These are phyloP conservation scores for Pristionchus arcanus DNA, from an alignment of 2,888 invertebrate genomes.

Conservation along the genomic window DNA sequence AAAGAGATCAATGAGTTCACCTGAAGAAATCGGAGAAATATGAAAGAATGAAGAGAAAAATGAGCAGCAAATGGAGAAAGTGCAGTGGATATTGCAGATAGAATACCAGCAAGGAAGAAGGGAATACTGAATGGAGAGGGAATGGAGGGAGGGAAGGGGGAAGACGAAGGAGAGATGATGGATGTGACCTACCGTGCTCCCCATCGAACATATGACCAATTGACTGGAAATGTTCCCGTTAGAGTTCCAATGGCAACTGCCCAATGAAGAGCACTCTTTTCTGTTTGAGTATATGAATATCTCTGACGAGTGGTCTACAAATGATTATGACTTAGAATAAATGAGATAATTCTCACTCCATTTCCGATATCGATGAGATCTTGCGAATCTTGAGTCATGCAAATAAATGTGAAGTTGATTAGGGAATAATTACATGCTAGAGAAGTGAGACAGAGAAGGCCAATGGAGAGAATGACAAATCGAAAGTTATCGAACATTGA, in stretches of 20 bases:
- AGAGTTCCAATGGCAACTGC: constrained; percentile 73
- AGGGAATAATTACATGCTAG: constrained; percentile 51
- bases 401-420: constrained; percentile 54
- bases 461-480: constrained; percentile 40
- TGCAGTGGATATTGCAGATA: constrained; percentile 42
- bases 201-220: constrained; percentile 68
- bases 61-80: constrained; percentile 52
- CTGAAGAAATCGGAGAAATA: constrained; percentile 44
- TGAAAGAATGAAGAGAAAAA: constrained; percentile 18
- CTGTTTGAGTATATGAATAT: constrained; percentile 67
- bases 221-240: constrained; percentile 73
- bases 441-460: constrained; percentile 44
- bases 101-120: constrained; percentile 48
- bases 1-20: neutral
- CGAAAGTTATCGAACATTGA: constrained; percentile 51
- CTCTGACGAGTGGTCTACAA: constrained; percentile 63
- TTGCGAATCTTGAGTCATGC: constrained; percentile 47
- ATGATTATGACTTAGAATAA: neutral
- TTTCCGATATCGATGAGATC: constrained; percentile 49
- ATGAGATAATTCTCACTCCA: constrained; percentile 8
- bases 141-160: neutral
- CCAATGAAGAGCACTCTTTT: constrained; percentile 71
- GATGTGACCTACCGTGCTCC: constrained; percentile 65
- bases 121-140: constrained; percentile 13
- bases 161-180: neutral